Conservation (phyloP, 2,797 vertebrate species). For the Epinephelus malabaricus region DNA sequence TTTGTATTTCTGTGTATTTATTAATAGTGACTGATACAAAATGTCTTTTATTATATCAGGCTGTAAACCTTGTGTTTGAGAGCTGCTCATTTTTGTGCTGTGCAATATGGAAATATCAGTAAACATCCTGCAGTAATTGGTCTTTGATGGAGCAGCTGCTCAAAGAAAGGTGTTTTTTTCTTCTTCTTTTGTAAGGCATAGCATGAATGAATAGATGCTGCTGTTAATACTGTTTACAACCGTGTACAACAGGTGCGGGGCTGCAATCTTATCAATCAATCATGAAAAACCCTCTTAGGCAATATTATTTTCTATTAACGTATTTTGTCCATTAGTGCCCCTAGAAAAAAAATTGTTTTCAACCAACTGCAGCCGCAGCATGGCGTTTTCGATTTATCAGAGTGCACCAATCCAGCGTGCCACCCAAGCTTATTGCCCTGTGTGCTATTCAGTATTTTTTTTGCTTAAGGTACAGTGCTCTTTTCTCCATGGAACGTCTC, state of each 20-base stretch:
- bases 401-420: constrained; percentile 56
- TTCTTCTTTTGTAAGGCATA: constrained; percentile 30
- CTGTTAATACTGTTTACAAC: constrained; percentile 53
- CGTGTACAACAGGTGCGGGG: constrained; percentile 57
- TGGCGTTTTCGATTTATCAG: constrained; percentile 64
- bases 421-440: constrained; percentile 62
- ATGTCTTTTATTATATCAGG: constrained; percentile 45
- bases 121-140: constrained; percentile 54
- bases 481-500: constrained; percentile 77
- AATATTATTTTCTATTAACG: constrained; percentile 49
- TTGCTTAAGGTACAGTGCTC: constrained; percentile 80
- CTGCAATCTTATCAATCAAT: constrained; percentile 56
- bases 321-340: constrained; percentile 65
- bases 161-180: constrained; percentile 38
- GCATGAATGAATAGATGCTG: constrained; percentile 46
- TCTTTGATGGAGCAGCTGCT: constrained; percentile 54
- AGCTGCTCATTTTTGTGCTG: constrained; percentile 50
- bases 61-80: constrained; percentile 43
- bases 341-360: constrained; percentile 53
- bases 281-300: constrained; percentile 49
- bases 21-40: constrained; percentile 48
- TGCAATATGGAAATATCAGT: constrained; percentile 49
- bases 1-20: constrained; percentile 61
- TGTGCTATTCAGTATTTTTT: constrained; percentile 72
- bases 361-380: constrained; percentile 31